phyloP scores from a whole-genome alignment of 2,113 vertebrate genomes.

The Epinephelus cyanopodus region DNA sequence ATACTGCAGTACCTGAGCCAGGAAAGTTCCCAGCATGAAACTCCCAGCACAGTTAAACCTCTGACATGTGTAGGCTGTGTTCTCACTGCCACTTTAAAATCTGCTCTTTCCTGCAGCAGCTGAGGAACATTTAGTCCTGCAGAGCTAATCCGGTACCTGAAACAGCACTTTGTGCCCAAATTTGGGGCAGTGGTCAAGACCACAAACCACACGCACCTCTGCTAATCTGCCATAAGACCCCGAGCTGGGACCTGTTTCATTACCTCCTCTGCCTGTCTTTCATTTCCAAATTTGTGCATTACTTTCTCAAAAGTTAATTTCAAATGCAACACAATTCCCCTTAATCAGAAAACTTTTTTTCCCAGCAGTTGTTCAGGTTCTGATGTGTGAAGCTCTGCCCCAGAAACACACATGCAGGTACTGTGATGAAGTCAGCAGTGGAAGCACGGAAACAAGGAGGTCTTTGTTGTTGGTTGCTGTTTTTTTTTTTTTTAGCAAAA shows the following conservation, averaged over 20 bases:
- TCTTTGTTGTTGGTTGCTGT: conserved; percentile 40
- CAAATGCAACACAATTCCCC: not conserved
- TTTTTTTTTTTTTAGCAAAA: not conserved
- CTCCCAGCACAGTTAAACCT: conserved; percentile 1
- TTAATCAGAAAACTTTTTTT: not conserved
- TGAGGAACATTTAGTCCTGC: not conserved
- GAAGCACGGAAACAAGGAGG: conserved; percentile 32
- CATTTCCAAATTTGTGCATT: not conserved
- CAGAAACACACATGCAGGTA: not conserved
- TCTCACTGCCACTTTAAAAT: not conserved
- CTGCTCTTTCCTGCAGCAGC: not conserved
- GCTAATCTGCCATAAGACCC: not conserved
- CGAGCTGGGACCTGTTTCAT: not conserved
- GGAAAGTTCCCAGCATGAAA: not conserved
- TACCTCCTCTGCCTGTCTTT: not conserved
- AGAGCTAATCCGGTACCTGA: not conserved
- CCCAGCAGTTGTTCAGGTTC: not conserved
- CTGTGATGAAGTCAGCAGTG: not conserved
- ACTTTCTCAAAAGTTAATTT: not conserved
- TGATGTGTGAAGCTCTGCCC: not conserved
- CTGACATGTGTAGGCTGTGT: not conserved
- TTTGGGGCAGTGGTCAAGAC: conserved; percentile 1
- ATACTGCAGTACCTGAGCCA: not conserved
- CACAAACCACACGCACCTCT: not conserved
- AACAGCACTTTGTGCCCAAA: conserved; percentile 1